Evolutionary conservation across 2,888 invertebrate species (phyloP).

Genomic region (Phlogophora meticulosa): DNA sequence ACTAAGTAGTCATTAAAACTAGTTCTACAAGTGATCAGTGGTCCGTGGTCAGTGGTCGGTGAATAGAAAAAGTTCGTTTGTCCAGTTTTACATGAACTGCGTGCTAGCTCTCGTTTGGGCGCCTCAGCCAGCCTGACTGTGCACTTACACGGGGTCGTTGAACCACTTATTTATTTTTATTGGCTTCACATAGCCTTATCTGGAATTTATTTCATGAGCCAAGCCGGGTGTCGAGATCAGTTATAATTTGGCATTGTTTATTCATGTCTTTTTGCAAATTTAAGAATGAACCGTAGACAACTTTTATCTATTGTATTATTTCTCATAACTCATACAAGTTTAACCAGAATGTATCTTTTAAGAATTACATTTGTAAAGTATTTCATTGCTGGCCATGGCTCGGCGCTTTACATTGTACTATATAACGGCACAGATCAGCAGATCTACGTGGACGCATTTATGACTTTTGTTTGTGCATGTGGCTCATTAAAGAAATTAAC

Average conservation of each 20-base stretch:
- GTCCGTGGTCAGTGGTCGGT: conserved; percentile 1
- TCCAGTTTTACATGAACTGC: conserved; percentile 14
- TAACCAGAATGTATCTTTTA: neutral
- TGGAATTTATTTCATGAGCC: conserved; percentile 25
- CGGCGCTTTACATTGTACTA: neutral
- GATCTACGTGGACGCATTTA: no score
- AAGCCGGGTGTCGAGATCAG: conserved; percentile 30
- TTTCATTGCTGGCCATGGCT: neutral
- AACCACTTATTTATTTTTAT: conserved; percentile 39
- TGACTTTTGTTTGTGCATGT: neutral
- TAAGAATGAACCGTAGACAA: neutral
- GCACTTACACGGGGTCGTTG: conserved; percentile 18
- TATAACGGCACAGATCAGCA: no score
- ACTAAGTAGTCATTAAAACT: conserved; percentile 48
- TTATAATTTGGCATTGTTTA: conserved; percentile 40
- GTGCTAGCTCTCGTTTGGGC: conserved; percentile 6
- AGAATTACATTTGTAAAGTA: neutral
- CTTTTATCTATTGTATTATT: neutral
- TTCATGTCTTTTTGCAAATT: conserved; percentile 21
- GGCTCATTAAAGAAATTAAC: neutral
- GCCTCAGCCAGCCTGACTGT: neutral
- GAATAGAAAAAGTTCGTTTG: conserved; percentile 27
- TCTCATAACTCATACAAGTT: neutral
- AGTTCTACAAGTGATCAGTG: conserved; percentile 21
- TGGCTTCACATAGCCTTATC: conserved; percentile 22